Base-by-base conservation (phyloP, 2,888 invertebrate species). In the Zaprionus lineosus region DNA sequence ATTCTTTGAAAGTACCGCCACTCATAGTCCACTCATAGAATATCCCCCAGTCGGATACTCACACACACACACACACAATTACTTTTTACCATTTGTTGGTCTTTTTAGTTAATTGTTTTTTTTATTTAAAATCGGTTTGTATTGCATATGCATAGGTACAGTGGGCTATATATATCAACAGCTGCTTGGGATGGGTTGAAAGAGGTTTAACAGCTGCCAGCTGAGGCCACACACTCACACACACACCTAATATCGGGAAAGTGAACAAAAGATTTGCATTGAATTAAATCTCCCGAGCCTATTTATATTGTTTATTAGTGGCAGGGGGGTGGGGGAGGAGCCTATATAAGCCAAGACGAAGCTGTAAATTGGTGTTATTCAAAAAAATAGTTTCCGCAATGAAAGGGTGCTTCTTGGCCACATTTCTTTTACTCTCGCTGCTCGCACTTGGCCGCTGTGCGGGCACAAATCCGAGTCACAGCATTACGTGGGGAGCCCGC, bases 401-500 rank as follows among this genome's bases (percentile, higher is more conserved):
- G 79, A 77, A 67, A 62, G 57, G 56, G 9, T 31, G 4, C 40
- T 47, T 48, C 2, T 11, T 71, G 3, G 3, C 47, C 4, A 18
- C 39, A 8, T 8, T 84, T 9, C 18, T 66, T 24, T 2, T 60
- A 1, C 5, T 66, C 8, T 28, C 48, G 2, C 44, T 64, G 53
- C 6, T 33, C 3, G 61, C 40, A 6, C 0, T 33, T 1, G 6
- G 28, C 16, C 33, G 29, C 2, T 60, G 31, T 0, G 33, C 47
- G 1, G 76, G 60, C 3, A 29, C 11, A 1, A 72, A 74, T 9
- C 37, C 28, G 0, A 84, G 74, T 24, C 78, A 87, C 19, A 73
- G 77, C 41, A 36, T 85, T 0, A 70, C 70, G 2, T 83, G 82
- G 81, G 86, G 86, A 7, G 43, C 52, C 2, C 74, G 86, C 2